Evolutionary conservation across 2,888 invertebrate genomes (phyloP).

Genomic region (Philereme transversata): DNA sequence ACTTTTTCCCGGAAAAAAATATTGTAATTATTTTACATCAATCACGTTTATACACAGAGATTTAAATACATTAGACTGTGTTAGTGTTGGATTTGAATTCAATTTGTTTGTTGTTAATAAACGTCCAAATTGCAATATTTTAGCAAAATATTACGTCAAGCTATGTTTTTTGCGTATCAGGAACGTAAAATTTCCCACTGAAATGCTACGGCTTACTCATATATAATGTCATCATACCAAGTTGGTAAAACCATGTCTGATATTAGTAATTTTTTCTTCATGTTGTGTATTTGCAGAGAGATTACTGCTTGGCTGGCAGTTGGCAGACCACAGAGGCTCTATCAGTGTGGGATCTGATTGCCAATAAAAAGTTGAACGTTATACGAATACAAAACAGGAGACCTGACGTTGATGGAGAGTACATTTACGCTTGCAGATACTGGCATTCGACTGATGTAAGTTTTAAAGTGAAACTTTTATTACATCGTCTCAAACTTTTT

Average conservation of each 20-base stretch:
- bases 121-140: background rate
- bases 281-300: slow-evolving; percentile 60
- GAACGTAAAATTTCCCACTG: too few relatives aligned
- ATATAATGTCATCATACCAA: too few relatives aligned
- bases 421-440: slow-evolving; percentile 81
- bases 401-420: slow-evolving; percentile 82
- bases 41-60: slow-evolving; percentile 1
- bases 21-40: slow-evolving; percentile 8
- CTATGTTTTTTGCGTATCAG: too few relatives aligned
- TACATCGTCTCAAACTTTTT: too few relatives aligned
- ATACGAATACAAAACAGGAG: slow-evolving; percentile 79
- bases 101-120: slow-evolving; percentile 1
- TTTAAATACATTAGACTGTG: background rate
- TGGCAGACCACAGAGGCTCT: slow-evolving; percentile 82
- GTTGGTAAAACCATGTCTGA: too few relatives aligned
- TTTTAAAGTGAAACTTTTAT: too few relatives aligned
- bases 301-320: slow-evolving; percentile 80
- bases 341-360: slow-evolving; percentile 81
- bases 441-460: slow-evolving; percentile 69
- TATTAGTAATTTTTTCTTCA: too few relatives aligned
- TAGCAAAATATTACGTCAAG: too few relatives aligned
- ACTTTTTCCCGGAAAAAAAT: slow-evolving; percentile 4
- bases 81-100: slow-evolving; percentile 3
- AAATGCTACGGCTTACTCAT: too few relatives aligned
- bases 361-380: slow-evolving; percentile 71